A percentile compares a stretch with the other conserved stretches of the same genome.
Conservation (phyloP, 2,113 vertebrate genomes). For the Melozone crissalis region DNA sequence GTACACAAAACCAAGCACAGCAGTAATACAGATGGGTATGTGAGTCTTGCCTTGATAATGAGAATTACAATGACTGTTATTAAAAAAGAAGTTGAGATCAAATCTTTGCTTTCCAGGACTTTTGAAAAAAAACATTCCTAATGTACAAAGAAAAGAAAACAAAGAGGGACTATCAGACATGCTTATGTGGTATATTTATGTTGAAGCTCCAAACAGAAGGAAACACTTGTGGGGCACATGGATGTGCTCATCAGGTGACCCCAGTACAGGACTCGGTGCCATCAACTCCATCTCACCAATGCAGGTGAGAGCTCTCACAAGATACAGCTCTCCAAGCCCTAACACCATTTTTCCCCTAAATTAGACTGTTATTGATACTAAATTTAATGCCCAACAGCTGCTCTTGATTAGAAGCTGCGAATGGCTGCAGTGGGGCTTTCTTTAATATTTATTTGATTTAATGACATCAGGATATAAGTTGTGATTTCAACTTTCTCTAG, state of each 20-base stretch:
- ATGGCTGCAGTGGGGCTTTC: not conserved
- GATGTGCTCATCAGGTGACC: not conserved
- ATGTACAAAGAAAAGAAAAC: not conserved
- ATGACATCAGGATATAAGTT: not conserved
- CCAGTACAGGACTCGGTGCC: accelerated
- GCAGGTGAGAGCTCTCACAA: not conserved
- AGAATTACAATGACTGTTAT: not conserved
- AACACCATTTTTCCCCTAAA: accelerated
- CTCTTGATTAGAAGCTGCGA: not conserved
- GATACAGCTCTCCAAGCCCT: not conserved
- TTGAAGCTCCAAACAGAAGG: not conserved
- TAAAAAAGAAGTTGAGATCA: not conserved
- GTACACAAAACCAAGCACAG: not conserved
- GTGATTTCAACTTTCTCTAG: not conserved
- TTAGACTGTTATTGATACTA: not conserved
- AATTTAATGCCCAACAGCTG: not conserved
- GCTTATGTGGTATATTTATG: accelerated
- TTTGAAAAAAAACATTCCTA: not conserved
- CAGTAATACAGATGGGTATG: not conserved
- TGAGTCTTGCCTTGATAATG: not conserved
- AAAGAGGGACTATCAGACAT: accelerated
- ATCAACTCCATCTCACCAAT: not conserved
- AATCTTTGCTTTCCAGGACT: not conserved
- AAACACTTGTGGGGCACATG: not conserved
- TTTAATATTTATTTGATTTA: not conserved